Conservation (phyloP, 2,797 vertebrate species). For the Myiothlypis coronata region DNA sequence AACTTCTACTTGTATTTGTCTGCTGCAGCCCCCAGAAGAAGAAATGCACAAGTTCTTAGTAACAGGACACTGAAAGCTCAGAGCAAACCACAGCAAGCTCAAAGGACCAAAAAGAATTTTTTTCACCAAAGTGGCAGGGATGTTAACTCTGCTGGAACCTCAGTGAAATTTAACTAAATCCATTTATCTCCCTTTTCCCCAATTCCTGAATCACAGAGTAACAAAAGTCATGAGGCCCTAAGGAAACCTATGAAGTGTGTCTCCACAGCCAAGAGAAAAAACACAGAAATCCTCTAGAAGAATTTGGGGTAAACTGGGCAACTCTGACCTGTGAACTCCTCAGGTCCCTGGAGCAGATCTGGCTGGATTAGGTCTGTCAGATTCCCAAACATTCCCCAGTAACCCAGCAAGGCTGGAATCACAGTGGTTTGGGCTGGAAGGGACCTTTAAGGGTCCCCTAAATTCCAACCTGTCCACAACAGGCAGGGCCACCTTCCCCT, state of each 20-base stretch:
- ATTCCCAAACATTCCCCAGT: neutral
- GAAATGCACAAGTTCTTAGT: neutral
- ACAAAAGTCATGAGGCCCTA: neutral
- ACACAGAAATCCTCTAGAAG: neutral
- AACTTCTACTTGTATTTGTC: neutral
- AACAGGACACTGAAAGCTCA: neutral
- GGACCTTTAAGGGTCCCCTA: neutral
- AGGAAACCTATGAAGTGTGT: neutral
- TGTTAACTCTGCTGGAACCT: neutral
- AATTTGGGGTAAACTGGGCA: neutral
- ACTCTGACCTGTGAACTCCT: neutral
- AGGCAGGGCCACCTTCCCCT: neutral
- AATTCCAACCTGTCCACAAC: neutral
- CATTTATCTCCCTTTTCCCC: neutral
- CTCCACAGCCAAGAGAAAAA: neutral
- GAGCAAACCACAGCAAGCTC: neutral
- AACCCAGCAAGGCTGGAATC: neutral
- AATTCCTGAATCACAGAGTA: neutral
- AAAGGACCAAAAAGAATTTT: neutral
- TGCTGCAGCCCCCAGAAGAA: neutral
- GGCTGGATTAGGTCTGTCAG: neutral
- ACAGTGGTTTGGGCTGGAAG: neutral
- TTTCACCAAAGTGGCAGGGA: neutral
- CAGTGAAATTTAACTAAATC: neutral
- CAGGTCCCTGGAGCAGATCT: neutral